Percentiles rank a stretch among this genome's conserved stretches.
phyloP scores from a whole-genome alignment of 2,113 vertebrate species.

The Hyperopisus bebe region DNA sequence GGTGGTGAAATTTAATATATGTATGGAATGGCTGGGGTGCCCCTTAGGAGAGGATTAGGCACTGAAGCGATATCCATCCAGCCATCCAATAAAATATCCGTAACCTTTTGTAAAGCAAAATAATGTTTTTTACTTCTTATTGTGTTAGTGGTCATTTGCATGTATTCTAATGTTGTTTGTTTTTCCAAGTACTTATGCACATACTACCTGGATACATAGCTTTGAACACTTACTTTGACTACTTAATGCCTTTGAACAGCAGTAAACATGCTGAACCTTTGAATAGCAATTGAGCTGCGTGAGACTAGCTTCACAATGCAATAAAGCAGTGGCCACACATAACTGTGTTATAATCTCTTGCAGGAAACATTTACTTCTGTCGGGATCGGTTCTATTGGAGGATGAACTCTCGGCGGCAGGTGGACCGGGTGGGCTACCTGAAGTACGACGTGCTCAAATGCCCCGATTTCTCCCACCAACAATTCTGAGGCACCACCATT shows the following conservation, averaged over 20 bases:
- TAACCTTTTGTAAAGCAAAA: neutral
- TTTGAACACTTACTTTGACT: neutral
- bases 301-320: neutral
- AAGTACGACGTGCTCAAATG: conserved; percentile 72
- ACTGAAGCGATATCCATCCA: neutral
- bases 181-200: neutral
- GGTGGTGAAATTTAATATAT: neutral
- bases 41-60: neutral
- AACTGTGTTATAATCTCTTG: neutral
- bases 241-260: neutral
- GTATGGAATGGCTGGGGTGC: neutral
- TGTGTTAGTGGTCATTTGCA: neutral
- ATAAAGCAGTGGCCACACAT: neutral
- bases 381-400: conserved; percentile 72
- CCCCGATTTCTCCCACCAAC: conserved; percentile 34
- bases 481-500: conserved; percentile 33
- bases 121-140: neutral
- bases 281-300: neutral
- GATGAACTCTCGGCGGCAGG: conserved; percentile 58
- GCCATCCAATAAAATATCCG: neutral
- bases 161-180: neutral
- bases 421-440: conserved; percentile 70
- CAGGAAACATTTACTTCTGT: conserved; percentile 73
- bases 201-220: neutral
- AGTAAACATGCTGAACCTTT: neutral